Evolutionary conservation across 1,140 invertebrate species (phyloP).

Genomic region (Ceratoteleas bidentatus): DNA sequence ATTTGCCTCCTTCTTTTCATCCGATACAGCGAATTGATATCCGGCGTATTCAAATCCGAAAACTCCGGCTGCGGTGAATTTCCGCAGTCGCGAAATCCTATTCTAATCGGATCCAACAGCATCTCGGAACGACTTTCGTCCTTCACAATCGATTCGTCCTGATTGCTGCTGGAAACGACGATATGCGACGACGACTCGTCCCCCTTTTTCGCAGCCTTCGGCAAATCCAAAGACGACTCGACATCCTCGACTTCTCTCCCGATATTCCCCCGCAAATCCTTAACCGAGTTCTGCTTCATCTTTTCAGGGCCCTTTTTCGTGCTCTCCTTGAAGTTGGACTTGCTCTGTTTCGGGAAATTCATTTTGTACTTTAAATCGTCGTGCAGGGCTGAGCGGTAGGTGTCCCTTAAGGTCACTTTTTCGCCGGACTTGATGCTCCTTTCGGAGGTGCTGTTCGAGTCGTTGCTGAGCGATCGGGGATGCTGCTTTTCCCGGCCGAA

Average conservation of each 20-base stretch:
- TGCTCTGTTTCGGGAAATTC: slow-evolving; percentile 69
- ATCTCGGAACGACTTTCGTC: slow-evolving; percentile 70
- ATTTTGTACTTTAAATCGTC: slow-evolving; percentile 67
- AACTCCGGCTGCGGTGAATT: slow-evolving; percentile 75
- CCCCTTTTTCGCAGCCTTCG: slow-evolving; percentile 53
- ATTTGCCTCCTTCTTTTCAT: slow-evolving; percentile 72
- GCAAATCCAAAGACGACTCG: slow-evolving; percentile 64
- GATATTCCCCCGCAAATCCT: slow-evolving; percentile 63
- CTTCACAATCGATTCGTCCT: slow-evolving; percentile 52
- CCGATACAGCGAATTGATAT: slow-evolving; percentile 75
- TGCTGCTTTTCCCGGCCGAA: slow-evolving; percentile 67
- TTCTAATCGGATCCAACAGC: slow-evolving; percentile 75
- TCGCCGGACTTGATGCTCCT: slow-evolving; percentile 68
- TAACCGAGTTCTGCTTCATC: slow-evolving; percentile 67
- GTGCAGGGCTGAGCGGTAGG: slow-evolving; percentile 40
- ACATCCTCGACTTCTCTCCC: slow-evolving; percentile 70
- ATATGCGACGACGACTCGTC: slow-evolving; percentile 52
- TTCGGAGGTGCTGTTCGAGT: slow-evolving; percentile 67
- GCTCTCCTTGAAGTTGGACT: slow-evolving; percentile 66
- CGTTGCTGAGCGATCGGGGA: slow-evolving; percentile 70
- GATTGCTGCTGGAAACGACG: slow-evolving; percentile 29
- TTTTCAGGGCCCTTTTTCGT: slow-evolving; percentile 71
- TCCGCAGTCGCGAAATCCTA: slow-evolving; percentile 75
- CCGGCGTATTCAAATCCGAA: slow-evolving; percentile 74
- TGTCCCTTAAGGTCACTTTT: slow-evolving; percentile 70